These are phyloP conservation scores for Ibycter americanus DNA, from an alignment of 2,797 vertebrate genomes.

Conservation along the genomic window DNA sequence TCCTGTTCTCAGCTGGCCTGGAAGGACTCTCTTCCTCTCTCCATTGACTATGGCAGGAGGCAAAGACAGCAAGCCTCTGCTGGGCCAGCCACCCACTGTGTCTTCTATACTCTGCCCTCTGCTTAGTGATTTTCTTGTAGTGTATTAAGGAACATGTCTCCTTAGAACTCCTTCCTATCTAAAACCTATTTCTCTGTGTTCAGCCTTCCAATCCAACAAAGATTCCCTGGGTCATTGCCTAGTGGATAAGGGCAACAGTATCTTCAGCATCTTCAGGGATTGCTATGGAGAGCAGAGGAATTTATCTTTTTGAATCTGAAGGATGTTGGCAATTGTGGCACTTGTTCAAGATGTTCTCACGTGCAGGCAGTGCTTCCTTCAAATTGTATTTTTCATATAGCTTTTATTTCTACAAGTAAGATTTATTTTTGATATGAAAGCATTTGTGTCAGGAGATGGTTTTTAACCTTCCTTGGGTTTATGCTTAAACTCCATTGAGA, in stretches of 20 bases:
- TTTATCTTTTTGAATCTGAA: not conserved
- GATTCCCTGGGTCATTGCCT: not conserved
- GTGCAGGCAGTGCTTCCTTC: not conserved
- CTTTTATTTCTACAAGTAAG: not conserved
- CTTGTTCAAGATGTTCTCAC: not conserved
- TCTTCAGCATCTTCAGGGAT: not conserved
- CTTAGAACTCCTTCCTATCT: not conserved
- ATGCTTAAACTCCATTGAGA: not conserved
- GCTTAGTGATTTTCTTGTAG: not conserved
- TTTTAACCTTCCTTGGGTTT: not conserved
- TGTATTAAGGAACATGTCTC: not conserved
- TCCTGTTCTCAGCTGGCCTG: not conserved
- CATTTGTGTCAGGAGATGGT: not conserved
- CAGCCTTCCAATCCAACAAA: not conserved
- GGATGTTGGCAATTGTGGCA: not conserved
- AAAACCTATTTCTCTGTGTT: not conserved
- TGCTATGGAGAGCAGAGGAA: not conserved
- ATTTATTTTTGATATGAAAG: not conserved
- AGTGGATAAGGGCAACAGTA: not conserved
- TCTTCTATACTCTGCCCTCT: not conserved
- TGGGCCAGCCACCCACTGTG: not conserved
- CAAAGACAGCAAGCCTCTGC: not conserved
- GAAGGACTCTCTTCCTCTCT: not conserved
- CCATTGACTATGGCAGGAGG: not conserved
- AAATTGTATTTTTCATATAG: not conserved